Evolutionary conservation across 2,113 vertebrate species (phyloP).

Genomic region (Pseudopipra pipra): DNA sequence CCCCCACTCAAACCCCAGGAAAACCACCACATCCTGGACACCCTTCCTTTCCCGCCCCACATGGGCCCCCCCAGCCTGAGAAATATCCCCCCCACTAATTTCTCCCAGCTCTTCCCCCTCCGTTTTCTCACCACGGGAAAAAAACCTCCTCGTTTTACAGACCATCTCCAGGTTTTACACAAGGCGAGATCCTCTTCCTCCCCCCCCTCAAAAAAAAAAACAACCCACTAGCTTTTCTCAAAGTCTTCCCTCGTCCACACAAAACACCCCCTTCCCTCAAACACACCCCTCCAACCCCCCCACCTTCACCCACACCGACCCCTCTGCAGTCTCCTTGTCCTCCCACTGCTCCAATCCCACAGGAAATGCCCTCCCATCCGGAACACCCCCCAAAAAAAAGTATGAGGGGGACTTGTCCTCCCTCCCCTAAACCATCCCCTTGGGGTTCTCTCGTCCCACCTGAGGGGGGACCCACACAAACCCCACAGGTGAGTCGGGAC

Average conservation of each 20-base stretch:
- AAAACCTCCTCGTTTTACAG: background rate
- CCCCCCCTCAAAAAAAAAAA: background rate
- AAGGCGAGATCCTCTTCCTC: background rate
- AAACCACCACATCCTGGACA: slow-evolving; percentile 46
- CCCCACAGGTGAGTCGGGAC: background rate
- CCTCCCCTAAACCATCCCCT: background rate
- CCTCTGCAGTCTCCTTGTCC: background rate
- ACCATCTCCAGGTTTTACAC: background rate
- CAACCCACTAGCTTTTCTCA: background rate
- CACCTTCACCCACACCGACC: too few species aligned
- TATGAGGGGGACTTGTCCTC: background rate
- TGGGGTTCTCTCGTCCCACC: background rate
- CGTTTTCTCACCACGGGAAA: background rate
- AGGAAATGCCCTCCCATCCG: background rate
- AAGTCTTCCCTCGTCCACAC: fast-evolving
- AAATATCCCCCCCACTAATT: background rate
- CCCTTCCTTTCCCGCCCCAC: background rate
- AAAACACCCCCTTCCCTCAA: background rate
- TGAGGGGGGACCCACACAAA: background rate
- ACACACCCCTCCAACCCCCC: background rate
- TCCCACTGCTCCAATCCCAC: background rate
- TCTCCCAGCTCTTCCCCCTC: background rate
- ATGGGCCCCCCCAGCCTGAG: background rate
- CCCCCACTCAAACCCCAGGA: slow-evolving; percentile 26
- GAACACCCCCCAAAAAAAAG: background rate